Percentiles rank a stretch among this genome's conserved stretches.
phyloP scores from a whole-genome alignment of 2,113 vertebrate species.

The Cynoglossus semilaevis region DNA sequence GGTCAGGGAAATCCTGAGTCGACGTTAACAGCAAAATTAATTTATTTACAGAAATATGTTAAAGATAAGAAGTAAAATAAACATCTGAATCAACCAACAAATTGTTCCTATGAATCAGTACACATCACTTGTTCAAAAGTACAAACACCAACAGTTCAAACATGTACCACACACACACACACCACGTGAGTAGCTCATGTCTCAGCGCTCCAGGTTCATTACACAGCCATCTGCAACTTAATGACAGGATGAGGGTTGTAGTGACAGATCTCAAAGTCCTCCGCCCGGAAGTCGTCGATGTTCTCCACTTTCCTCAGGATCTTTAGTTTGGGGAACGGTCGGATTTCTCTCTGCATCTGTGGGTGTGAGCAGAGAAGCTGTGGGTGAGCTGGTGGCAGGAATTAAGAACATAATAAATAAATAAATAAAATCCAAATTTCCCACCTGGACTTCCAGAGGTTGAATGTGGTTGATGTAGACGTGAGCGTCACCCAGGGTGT shows the following conservation, averaged over 20 bases:
- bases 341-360: conserved; percentile 89
- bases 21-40: too few species aligned
- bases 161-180: too few species aligned
- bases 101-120: too few species aligned
- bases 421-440: not conserved
- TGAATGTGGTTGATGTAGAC: conserved; percentile 92
- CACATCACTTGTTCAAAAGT: too few species aligned
- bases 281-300: conserved; percentile 85
- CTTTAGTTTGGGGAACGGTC: conserved; percentile 89
- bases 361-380: conserved; percentile 1
- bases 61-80: not conserved
- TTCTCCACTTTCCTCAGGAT: conserved; percentile 85
- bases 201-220: conserved; percentile 12
- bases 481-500: conserved; percentile 94
- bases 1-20: too few species aligned
- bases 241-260: conserved; percentile 92
- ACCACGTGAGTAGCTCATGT: not conserved
- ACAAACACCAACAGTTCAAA: too few species aligned
- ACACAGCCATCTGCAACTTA: conserved; percentile 97
- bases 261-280: conserved; percentile 89
- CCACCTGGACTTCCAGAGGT: conserved; percentile 88
- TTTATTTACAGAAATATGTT: conserved; percentile 48
- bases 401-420: accelerated
- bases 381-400: not conserved
- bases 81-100: too few species aligned